Conservation (phyloP, 2,888 invertebrate genomes). For the Epinotia ramella region DNA sequence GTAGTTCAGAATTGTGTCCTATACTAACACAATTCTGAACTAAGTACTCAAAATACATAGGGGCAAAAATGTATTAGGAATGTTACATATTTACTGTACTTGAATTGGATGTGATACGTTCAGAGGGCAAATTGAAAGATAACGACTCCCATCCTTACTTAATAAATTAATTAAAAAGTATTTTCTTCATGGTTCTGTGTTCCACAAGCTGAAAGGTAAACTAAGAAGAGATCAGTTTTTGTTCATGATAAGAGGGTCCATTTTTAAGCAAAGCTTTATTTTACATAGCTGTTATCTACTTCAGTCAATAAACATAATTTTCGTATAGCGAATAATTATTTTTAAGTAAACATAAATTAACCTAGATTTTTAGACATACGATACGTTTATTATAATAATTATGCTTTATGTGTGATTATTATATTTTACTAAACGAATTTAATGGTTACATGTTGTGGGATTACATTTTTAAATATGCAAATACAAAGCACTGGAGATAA, state of each 20-base stretch:
- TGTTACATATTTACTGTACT: too few species aligned
- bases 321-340: neutral
- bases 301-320: neutral
- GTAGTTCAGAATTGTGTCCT: too few species aligned
- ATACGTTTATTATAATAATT: constrained; percentile 15
- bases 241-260: too few species aligned
- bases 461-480: constrained; percentile 29
- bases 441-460: constrained; percentile 14
- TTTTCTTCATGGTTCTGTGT: neutral
- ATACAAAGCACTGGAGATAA: constrained; percentile 18
- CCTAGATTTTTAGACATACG: neutral
- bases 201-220: too few species aligned
- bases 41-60: too few species aligned
- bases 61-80: too few species aligned
- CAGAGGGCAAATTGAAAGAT: too few species aligned
- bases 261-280: neutral
- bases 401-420: neutral
- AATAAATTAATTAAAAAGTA: neutral
- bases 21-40: too few species aligned
- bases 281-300: constrained; percentile 4
- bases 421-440: constrained; percentile 1
- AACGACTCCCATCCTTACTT: too few species aligned
- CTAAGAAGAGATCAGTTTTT: too few species aligned
- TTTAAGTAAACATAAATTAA: neutral
- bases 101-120: too few species aligned